Conservation (phyloP, 2,113 vertebrate genomes). For the Psittacus erithacus region DNA sequence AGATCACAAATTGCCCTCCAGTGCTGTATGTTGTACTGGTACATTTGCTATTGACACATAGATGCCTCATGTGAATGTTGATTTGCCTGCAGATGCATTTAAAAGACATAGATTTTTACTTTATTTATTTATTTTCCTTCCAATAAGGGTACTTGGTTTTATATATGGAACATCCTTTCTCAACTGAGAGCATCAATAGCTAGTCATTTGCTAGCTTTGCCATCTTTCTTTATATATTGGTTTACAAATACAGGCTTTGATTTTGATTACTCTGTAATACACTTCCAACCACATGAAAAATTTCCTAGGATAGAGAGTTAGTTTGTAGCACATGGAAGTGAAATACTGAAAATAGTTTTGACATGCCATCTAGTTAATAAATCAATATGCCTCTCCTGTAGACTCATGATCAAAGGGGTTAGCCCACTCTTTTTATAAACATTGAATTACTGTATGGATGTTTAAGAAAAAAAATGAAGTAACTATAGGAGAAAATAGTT, state of each 20-base stretch:
- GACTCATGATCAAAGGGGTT: not conserved
- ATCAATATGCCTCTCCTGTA: not conserved
- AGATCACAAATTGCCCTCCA: not conserved
- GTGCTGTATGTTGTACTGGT: not conserved
- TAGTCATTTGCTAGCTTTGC: not conserved
- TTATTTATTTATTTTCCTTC: not conserved
- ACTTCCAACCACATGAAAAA: not conserved
- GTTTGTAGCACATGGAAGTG: not conserved
- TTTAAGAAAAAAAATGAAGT: not conserved
- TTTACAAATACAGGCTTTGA: not conserved
- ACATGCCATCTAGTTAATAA: not conserved
- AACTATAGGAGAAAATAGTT: not conserved
- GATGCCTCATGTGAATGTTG: not conserved
- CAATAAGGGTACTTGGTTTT: not conserved
- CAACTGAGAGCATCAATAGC: not conserved
- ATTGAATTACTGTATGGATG: not conserved
- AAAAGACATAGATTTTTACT: not conserved
- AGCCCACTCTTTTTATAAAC: not conserved
- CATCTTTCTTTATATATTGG: not conserved
- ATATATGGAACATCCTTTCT: not conserved
- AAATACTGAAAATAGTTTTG: conserved; percentile 28
- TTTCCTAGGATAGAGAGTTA: not conserved
- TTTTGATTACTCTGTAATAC: not conserved
- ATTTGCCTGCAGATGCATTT: not conserved
- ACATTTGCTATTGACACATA: not conserved